These are phyloP conservation scores for Lasioglossum oenotherae DNA, from an alignment of 2,888 invertebrate genomes.

Conservation along the genomic window DNA sequence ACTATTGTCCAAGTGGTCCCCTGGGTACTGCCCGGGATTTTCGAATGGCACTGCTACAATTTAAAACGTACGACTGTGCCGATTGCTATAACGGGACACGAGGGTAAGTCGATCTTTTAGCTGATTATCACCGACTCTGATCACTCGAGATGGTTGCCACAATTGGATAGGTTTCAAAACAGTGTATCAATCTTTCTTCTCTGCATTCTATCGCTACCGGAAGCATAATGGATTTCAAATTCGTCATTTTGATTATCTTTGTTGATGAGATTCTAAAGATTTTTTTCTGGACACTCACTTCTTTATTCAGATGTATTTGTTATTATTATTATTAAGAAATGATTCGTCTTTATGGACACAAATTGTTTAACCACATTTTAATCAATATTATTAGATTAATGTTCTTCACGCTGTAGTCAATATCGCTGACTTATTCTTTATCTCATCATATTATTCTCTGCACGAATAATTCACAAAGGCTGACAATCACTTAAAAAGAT, in stretches of 20 bases:
- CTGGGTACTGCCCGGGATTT: conserved; percentile 70
- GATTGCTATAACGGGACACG: conserved; percentile 46
- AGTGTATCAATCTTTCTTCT: not conserved
- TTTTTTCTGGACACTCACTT: not conserved
- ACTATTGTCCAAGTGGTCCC: conserved; percentile 77
- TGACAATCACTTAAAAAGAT: not conserved
- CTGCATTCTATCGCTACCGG: not conserved
- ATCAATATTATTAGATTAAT: not conserved
- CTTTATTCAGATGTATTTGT: not conserved
- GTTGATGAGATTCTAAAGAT: not conserved
- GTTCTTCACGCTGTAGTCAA: not conserved
- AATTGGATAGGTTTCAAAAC: not conserved
- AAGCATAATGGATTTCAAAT: not conserved
- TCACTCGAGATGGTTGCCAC: not conserved
- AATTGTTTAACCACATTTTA: not conserved
- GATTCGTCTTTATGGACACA: not conserved
- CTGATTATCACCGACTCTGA: not conserved
- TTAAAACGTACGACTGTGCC: conserved; percentile 70
- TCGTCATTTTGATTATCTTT: not conserved
- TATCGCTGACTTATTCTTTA: not conserved
- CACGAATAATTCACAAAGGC: not conserved
- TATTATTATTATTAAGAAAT: not conserved
- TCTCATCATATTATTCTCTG: not conserved
- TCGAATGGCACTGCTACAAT: conserved; percentile 70
- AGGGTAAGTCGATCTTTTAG: conserved; percentile 47